A percentile compares a stretch with the other conserved stretches of the same genome.
Conservation (phyloP, 2,888 invertebrate genomes). For the Gnatocerus cornutus region DNA sequence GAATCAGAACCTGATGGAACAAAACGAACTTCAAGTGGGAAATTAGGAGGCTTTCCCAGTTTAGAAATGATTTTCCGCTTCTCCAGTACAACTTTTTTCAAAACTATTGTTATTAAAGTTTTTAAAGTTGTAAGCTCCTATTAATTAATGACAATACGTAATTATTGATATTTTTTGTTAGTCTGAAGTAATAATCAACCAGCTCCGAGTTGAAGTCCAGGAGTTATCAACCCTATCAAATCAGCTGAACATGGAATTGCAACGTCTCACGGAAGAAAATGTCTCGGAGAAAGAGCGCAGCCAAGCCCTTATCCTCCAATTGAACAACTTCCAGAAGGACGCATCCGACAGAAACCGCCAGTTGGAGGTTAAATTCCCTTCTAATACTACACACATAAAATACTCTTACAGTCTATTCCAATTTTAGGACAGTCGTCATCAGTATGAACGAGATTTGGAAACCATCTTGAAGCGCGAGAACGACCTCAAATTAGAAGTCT, state of each 20-base stretch:
- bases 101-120: too few relatives aligned
- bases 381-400: background rate
- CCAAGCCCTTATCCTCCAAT: slow-evolving; percentile 60
- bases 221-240: slow-evolving; percentile 65
- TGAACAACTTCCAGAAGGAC: slow-evolving; percentile 70
- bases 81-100: too few relatives aligned
- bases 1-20: too few relatives aligned
- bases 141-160: too few relatives aligned
- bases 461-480: slow-evolving; percentile 68
- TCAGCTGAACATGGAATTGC: slow-evolving; percentile 71
- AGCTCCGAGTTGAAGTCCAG: slow-evolving; percentile 68
- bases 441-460: slow-evolving; percentile 54
- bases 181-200: slow-evolving; percentile 66
- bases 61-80: too few relatives aligned
- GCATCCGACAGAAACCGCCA: slow-evolving; percentile 71
- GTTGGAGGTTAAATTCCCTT: slow-evolving; percentile 44
- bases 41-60: too few relatives aligned
- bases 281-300: slow-evolving; percentile 62
- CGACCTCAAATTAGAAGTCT: slow-evolving; percentile 72
- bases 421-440: slow-evolving; percentile 53
- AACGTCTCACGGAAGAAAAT: slow-evolving; percentile 67
- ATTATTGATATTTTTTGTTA: too few relatives aligned
- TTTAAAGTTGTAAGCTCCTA: too few relatives aligned
- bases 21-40: too few relatives aligned
- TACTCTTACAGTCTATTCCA: slow-evolving; percentile 3